Evolutionary conservation across 2,797 vertebrate genomes (phyloP).

Genomic region (Oceanodroma leucorhoa): DNA sequence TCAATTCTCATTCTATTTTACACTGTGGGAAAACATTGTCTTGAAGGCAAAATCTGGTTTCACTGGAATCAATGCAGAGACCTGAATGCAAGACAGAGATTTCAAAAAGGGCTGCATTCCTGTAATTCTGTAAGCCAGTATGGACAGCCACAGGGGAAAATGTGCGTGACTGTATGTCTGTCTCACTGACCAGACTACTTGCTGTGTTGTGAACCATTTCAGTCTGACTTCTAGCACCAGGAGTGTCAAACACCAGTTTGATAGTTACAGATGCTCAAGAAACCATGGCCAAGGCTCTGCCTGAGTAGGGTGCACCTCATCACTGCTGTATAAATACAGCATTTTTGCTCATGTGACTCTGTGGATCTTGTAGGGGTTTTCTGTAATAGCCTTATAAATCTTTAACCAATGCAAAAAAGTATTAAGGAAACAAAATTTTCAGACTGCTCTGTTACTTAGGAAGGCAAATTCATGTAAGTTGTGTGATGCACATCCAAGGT

Average conservation of each 20-base stretch:
- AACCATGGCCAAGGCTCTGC: not conserved
- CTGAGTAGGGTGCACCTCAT: too few species aligned
- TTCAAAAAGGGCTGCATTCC: fast-evolving
- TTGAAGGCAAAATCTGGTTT: not conserved
- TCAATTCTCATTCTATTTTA: not conserved
- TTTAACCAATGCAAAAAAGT: not conserved
- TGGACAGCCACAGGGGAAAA: not conserved
- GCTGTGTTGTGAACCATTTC: not conserved
- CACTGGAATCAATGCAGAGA: not conserved
- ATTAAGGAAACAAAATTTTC: not conserved
- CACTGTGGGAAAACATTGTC: not conserved
- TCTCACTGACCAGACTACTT: not conserved
- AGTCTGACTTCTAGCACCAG: not conserved
- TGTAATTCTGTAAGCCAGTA: not conserved
- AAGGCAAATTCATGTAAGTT: not conserved
- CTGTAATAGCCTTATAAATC: not conserved
- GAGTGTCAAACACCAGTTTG: not conserved
- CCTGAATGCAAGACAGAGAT: not conserved
- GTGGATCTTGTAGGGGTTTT: not conserved
- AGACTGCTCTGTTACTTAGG: not conserved
- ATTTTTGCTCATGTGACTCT: not conserved
- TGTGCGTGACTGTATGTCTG: too few species aligned
- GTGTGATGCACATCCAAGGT: not conserved
- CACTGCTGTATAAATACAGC: not conserved
- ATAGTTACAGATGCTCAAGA: not conserved